Conservation (phyloP, 2,888 invertebrate species). For the Nowickia ferox region DNA sequence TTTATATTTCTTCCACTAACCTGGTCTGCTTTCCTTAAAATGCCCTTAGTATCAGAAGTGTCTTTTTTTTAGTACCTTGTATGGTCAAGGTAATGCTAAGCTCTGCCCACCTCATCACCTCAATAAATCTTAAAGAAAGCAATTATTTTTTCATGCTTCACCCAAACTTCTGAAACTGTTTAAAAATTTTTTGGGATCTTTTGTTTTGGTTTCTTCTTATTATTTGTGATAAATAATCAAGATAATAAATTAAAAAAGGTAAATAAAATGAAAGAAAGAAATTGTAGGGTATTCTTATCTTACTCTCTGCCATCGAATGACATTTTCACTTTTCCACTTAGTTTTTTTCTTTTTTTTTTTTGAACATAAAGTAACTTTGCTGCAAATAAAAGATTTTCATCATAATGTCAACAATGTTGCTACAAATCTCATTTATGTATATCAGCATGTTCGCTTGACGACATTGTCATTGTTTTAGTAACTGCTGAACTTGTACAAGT, state of each 20-base stretch:
- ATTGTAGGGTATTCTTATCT: constrained; percentile 1
- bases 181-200: not conserved
- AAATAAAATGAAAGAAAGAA: not conserved
- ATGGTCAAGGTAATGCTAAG: too few relatives aligned
- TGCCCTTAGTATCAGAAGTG: too few relatives aligned
- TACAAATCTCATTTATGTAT: constrained; percentile 55
- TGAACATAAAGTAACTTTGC: constrained; percentile 10
- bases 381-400: constrained; percentile 62
- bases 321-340: not conserved
- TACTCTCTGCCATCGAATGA: not conserved
- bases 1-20: too few relatives aligned
- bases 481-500: constrained; percentile 41
- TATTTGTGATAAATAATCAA: constrained; percentile 11
- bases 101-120: not conserved
- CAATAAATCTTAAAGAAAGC: not conserved
- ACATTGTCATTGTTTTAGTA: constrained; percentile 58
- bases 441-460: constrained; percentile 39
- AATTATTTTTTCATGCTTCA: not conserved
- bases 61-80: too few relatives aligned
- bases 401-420: constrained; percentile 68
- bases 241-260: constrained; percentile 14
- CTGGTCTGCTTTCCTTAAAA: too few relatives aligned
- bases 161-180: not conserved
- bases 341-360: not conserved
- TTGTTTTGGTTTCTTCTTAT: not conserved